Conservation (phyloP, 2,797 vertebrate species). For the Allobates femoralis region DNA sequence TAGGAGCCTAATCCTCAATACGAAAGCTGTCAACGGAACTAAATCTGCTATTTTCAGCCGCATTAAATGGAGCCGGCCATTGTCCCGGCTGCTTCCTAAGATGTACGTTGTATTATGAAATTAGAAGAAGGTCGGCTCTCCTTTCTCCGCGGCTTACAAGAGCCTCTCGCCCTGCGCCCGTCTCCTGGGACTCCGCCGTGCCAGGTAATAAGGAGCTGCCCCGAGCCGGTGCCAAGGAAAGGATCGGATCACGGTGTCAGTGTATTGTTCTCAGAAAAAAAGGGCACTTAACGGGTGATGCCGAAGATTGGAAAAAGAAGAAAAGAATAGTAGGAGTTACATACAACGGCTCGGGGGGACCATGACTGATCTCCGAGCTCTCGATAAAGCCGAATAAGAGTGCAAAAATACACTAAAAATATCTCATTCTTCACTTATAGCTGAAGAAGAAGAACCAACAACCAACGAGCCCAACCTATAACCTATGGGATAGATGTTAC, state of each 20-base stretch:
- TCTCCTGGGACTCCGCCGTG: slow-evolving; percentile 33
- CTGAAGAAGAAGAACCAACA: no score
- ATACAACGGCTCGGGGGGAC: neutral
- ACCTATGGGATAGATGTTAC: no score
- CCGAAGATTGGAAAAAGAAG: neutral
- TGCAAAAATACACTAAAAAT: neutral
- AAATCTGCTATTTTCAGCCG: slow-evolving; percentile 53
- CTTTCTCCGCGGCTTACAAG: slow-evolving; percentile 47
- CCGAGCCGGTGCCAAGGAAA: slow-evolving; percentile 44
- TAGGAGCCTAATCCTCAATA: slow-evolving; percentile 58
- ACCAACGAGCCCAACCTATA: no score
- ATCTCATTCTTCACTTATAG: neutral
- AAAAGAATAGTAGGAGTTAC: neutral
- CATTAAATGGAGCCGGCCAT: slow-evolving; percentile 55
- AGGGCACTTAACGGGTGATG: slow-evolving; percentile 44
- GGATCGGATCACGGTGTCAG: slow-evolving; percentile 50
- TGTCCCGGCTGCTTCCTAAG: slow-evolving; percentile 19
- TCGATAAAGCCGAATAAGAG: neutral
- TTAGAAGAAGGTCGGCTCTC: slow-evolving; percentile 54
- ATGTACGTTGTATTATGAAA: slow-evolving; percentile 58
- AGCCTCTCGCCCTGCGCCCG: slow-evolving; percentile 29
- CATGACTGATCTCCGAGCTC: neutral
- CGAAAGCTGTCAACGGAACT: slow-evolving; percentile 55
- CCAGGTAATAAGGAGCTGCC: slow-evolving; percentile 54
- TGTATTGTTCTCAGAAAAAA: slow-evolving; percentile 31